Percentiles rank a stretch among this genome's conserved stretches.
Conservation (phyloP, 2,797 vertebrate species). For the Squalus acanthias region DNA sequence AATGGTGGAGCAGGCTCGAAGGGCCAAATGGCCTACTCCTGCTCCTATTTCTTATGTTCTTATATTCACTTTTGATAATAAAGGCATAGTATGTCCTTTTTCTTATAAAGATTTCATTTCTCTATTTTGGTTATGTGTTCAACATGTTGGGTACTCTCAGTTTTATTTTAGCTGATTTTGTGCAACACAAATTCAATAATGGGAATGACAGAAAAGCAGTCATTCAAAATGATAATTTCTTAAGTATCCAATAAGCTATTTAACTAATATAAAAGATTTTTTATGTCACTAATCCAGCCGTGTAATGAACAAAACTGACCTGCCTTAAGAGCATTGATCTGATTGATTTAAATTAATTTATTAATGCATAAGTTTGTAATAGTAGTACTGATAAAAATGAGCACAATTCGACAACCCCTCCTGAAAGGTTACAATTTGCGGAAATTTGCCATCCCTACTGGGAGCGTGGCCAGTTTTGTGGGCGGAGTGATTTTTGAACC, state of each 20-base stretch:
- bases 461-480: background rate
- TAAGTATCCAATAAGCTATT: background rate
- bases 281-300: background rate
- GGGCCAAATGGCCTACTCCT: too few relatives aligned
- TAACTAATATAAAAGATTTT: background rate
- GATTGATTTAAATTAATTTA: background rate
- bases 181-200: background rate
- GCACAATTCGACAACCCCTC: background rate
- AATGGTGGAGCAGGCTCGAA: too few relatives aligned
- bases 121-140: background rate
- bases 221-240: background rate
- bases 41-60: too few relatives aligned
- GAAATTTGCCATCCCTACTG: background rate
- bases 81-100: background rate
- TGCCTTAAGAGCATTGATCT: background rate
- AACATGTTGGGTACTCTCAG: background rate
- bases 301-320: background rate
- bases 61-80: background rate
- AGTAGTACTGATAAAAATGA: background rate
- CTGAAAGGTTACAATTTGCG: background rate
- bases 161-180: background rate
- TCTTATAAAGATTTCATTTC: background rate
- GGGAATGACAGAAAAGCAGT: background rate
- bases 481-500: background rate
- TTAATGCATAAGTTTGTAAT: slow-evolving; percentile 1